Base-by-base conservation (phyloP, 2,797 vertebrate species). In the Ispidina lecontei region DNA sequence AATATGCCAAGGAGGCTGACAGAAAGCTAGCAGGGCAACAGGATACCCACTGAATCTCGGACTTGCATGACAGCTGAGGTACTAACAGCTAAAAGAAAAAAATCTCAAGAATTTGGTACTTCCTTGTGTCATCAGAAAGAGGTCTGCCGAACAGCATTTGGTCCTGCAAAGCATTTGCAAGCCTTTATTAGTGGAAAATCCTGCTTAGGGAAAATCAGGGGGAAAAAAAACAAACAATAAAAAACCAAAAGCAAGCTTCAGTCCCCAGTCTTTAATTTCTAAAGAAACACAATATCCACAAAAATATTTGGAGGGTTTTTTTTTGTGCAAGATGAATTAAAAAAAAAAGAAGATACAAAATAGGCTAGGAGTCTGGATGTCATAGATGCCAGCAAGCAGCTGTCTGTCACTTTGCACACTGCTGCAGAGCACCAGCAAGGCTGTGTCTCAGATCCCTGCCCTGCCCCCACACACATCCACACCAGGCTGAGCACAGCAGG, bases 1-100 rank as follows among this genome's bases (percentile, higher is more conserved):
- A 84, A 60, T 89, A 60, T 47, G 74, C 49, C 63, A 69, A 85
- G 58, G 69, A 94, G 77, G 68, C 55, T 91, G 88, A 88, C 78
- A 87, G 62, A 28, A 89, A 84, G 28, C 14, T 70, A 87, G 12
- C 62, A 76, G n/a, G 22, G 51, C 63, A 86, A 67, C 29, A 78
- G 51, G 63, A 90, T 21, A 65, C 52, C 23, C 37, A 59, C 44
- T 81, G 44, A 78, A 80, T 59, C 68, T 74, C 3, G 5, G 84
- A 63, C 10, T 51, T 83, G 20, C 47, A 80, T 62, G 65, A 63
- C 65, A 86, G 21, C 46, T 76, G 58, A 85, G 75, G 80, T 18
- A 77, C 7, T 80, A 71, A 55, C 62, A 85, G 71, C 46, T 41
- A n/a, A 31, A 76, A 69, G 19, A 70, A 92, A 82, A 35, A 89